Base-by-base conservation (phyloP, 2,113 vertebrate genomes). In the Thunnus thynnus region DNA sequence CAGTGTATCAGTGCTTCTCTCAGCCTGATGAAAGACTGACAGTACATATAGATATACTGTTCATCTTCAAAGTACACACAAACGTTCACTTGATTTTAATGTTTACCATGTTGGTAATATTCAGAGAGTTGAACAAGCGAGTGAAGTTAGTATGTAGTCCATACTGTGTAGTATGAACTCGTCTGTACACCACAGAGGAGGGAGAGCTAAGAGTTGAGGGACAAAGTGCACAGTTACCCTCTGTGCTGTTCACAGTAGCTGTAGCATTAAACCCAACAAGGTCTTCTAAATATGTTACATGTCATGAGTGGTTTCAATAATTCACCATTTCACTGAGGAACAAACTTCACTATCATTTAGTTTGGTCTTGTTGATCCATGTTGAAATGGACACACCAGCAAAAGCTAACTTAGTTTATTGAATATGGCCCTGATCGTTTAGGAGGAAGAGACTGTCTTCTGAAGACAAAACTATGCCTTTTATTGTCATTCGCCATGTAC, bases 71-170 rank as follows among this genome's bases (percentile, higher is more conserved):
- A 78, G 52, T 72, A 41, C 60, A 17, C 47, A 72, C 22, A 6
- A 55, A 72, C 48, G 47, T 55, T 69, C 25, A 74, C 41, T 71
- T 36, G 30, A 17, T 69, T 77, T 58, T 47, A 71, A 64, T 69
- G 17, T 87, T 82, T 86, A 86, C 65, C 72, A 20, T 60, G 76
- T 79, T 86, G 83, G 80, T 86, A 75, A 78, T 63, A 58, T 74
- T 70, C 50, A 60, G 67, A 12, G 57, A 8, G 61, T 72, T n/a
- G 18, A 30, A 65, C 13, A 17, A 41, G 51, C 58, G 22, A 62
- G 69, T 77, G 72, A 48, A 10, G 18, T 61, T 12, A 30, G 13
- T 46, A 1, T 68, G 32, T 17, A 18, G 64, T 41, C n/a, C 10
- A 46, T 14, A 22, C 30, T 22, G 61, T 83, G 51, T 13, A 36